Conservation (phyloP, 35 echinoderm and acorn worm genomes). For the Heliocidaris erythrogramma region DNA sequence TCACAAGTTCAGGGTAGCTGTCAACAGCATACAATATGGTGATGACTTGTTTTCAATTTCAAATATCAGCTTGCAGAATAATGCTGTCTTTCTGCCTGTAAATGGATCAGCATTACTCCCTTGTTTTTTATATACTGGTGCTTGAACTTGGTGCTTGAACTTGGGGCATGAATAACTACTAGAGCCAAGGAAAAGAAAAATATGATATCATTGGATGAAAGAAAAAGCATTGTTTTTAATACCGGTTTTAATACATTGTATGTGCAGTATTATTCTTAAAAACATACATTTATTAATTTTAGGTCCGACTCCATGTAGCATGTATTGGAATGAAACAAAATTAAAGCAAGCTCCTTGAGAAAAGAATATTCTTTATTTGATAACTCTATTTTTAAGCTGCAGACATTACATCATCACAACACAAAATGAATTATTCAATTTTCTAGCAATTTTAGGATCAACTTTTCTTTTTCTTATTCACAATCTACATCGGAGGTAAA, state of each 20-base stretch:
- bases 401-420: too few species aligned
- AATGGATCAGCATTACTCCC: not conserved
- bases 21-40: conserved; percentile 34
- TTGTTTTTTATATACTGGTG: not conserved
- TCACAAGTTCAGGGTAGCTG: not conserved
- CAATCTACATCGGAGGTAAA: too few species aligned
- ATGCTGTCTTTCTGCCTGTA: conserved; percentile 1
- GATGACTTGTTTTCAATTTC: conserved; percentile 41
- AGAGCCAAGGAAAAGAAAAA: not conserved
- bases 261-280: not conserved
- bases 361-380: too few species aligned
- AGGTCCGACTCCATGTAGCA: not conserved
- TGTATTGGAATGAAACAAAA: not conserved
- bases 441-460: too few species aligned
- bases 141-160: not conserved
- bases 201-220: not conserved
- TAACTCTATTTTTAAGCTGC: too few species aligned
- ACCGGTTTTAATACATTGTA: not conserved
- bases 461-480: too few species aligned
- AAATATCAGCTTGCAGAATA: conserved; percentile 9
- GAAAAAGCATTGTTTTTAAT: not conserved
- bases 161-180: not conserved
- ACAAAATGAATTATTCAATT: too few species aligned
- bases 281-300: not conserved
- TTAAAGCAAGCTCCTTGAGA: not conserved